These are phyloP conservation scores for Columba janthina DNA, from an alignment of 2,113 vertebrate genomes.

Conservation along the genomic window DNA sequence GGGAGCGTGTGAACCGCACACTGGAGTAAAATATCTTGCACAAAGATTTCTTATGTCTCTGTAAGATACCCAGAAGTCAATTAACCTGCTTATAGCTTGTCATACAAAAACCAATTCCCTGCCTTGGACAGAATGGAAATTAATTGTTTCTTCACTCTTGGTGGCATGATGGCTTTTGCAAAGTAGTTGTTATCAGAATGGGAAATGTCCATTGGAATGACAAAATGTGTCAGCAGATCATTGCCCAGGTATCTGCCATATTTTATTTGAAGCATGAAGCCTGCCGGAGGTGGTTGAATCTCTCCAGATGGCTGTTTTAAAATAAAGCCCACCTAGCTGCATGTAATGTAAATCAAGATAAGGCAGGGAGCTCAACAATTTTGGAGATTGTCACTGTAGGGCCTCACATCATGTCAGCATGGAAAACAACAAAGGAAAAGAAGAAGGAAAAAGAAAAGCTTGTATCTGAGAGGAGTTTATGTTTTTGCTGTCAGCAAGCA, in stretches of 20 bases:
- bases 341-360: neutral
- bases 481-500: neutral
- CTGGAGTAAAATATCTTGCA: neutral
- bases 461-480: neutral
- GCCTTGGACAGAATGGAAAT: constrained; percentile 15
- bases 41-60: neutral
- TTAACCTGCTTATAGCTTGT: constrained; percentile 17
- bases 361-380: neutral
- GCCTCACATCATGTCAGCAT: neutral
- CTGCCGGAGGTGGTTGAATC: constrained; percentile 13
- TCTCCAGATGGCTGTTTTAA: constrained; percentile 11
- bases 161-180: neutral
- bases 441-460: neutral
- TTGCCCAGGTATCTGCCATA: neutral
- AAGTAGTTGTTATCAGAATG: neutral
- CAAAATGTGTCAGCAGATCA: constrained; percentile 12
- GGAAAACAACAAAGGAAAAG: neutral
- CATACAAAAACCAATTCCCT: neutral
- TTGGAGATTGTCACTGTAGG: neutral
- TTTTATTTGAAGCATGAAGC: constrained; percentile 16
- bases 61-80: constrained; percentile 23
- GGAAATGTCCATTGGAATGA: constrained; percentile 13
- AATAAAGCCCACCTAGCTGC: neutral
- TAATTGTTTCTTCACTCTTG: neutral
- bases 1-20: neutral